Base-by-base conservation (phyloP, 2,888 invertebrate genomes). In the Pammene fasciana region DNA sequence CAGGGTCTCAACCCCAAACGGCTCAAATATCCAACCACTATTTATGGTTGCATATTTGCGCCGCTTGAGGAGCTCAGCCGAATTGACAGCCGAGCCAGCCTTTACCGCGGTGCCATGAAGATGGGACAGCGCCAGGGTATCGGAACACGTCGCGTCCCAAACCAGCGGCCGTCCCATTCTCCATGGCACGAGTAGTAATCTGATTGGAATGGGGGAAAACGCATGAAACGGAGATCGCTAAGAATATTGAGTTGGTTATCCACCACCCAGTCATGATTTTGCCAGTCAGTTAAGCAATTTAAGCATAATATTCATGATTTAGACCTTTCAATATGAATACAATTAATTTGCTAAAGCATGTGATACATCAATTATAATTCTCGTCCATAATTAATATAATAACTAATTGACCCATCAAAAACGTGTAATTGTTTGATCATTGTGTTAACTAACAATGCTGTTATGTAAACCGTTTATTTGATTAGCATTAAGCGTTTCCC, bases 401-500 rank as follows among this genome's bases (percentile, higher is more conserved):
- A 41, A 57, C 55, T 60, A 62, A 70, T 67, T 36, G 46, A 57
- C 61, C 56, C 61, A 56, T 61, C 60, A 55, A 10, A 59, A 60
- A 48, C 65, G 65, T 65, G 65, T 59, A 65, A 59, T 54, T 70
- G 70, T 62, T 70, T 59, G 55, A 65, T 55, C 59, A 70, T 65
- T 67, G 60, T 64, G 59, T 61, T 61, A 61, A 67, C 56, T 65
- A 62, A 67, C 70, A 65, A 65, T 70, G 65, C 46, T 55, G 54
- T 48, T 46, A 55, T 67, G 45, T 64, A 57, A 48, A 68, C 56
- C 67, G 67, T 71, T 72, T 71, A 70, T 70, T 70, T 70, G 68
- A 73, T 72, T 72, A 72, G 68, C 67, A 72, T 72, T 68, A 66
- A 71, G 57, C 57, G 56, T 72, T 71, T 72, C 70, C 57, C 61